Conservation (phyloP, 2,113 vertebrate genomes). For the Phylloscopus whistleri region DNA sequence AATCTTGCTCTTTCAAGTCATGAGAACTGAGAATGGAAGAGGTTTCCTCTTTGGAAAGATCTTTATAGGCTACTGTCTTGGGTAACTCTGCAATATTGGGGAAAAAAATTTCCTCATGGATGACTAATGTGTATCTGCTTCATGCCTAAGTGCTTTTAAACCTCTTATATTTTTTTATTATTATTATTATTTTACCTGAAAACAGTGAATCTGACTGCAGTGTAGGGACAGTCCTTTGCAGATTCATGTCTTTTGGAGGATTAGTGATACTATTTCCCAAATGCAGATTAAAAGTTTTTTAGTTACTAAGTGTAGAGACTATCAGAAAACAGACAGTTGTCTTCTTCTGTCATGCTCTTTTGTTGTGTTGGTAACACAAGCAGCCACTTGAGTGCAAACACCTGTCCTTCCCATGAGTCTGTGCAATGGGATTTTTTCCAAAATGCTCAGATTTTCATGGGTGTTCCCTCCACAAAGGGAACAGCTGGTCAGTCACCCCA, state of each 20-base stretch:
- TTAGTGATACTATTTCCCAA: neutral
- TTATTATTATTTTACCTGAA: neutral
- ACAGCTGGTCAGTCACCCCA: neutral
- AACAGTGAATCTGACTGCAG: neutral
- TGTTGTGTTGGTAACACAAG: neutral
- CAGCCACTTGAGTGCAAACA: neutral
- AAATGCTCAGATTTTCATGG: neutral
- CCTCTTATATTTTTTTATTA: too few relatives aligned
- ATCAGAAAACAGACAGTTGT: neutral
- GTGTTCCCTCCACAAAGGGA: neutral
- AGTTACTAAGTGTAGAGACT: neutral
- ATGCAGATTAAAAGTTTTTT: neutral
- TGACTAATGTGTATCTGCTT: neutral
- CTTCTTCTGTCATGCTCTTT: neutral
- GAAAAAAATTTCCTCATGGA: neutral
- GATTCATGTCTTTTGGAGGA: neutral
- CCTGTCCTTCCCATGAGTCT: neutral
- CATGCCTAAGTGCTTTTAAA: neutral
- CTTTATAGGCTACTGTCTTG: neutral
- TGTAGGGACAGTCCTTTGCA: neutral
- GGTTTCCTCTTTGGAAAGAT: neutral
- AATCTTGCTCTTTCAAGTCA: neutral
- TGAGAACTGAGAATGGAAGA: neutral
- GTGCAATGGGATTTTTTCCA: neutral
- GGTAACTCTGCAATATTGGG: neutral